Conservation (phyloP, 1,140 invertebrate genomes). For the Drosophila trapezifrons region DNA sequence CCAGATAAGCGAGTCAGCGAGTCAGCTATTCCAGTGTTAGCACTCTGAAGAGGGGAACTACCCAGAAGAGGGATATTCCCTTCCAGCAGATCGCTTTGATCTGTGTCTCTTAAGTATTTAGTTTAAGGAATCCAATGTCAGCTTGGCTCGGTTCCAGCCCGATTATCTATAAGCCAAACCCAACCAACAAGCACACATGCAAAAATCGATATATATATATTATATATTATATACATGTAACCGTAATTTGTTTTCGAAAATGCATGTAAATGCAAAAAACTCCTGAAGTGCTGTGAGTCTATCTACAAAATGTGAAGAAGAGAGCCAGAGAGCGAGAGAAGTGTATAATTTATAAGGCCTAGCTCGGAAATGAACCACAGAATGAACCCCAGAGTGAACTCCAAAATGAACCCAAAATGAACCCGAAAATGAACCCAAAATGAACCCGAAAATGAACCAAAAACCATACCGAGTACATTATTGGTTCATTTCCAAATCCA, state of each 20-base stretch:
- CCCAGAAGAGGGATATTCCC: neutral
- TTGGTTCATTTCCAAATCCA: slow-evolving; percentile 29
- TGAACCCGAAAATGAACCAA: slow-evolving; percentile 8
- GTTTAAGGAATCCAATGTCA: slow-evolving; percentile 57
- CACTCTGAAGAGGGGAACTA: slow-evolving; percentile 21
- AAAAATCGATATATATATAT: slow-evolving; percentile 36
- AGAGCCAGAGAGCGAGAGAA: slow-evolving; percentile 26
- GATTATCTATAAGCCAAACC: slow-evolving; percentile 33
- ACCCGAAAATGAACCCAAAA: neutral
- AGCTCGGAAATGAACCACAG: slow-evolving; percentile 37
- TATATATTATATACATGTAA: slow-evolving; percentile 37
- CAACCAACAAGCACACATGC: slow-evolving; percentile 35
- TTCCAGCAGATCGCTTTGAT: slow-evolving; percentile 23
- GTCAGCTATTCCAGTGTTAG: slow-evolving; percentile 45
- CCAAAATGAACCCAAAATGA: neutral
- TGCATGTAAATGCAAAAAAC: slow-evolving; percentile 55
- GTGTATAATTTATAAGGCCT: slow-evolving; percentile 61
- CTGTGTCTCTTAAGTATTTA: slow-evolving; percentile 75
- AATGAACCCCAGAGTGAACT: neutral
- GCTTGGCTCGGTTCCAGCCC: slow-evolving; percentile 27
- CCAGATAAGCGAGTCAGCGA: slow-evolving; percentile 41
- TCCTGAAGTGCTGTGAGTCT: slow-evolving; percentile 81
- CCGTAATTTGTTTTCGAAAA: slow-evolving; percentile 55
- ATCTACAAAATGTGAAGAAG: slow-evolving; percentile 47
- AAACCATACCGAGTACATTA: slow-evolving; percentile 12